Conservation (phyloP, 2,888 invertebrate genomes). For the Stegophylla sp. region DNA sequence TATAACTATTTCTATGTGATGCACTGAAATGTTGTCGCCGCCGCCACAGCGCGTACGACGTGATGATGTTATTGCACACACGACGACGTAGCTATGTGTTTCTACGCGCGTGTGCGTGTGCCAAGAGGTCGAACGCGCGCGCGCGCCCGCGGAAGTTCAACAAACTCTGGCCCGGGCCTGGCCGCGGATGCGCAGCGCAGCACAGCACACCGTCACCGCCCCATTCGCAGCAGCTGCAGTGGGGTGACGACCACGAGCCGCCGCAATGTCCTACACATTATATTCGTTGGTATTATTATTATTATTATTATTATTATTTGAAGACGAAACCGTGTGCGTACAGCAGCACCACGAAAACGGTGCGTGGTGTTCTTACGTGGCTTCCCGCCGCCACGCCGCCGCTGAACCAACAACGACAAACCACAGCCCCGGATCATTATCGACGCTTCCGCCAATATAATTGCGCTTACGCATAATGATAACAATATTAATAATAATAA, state of each 20-base stretch:
- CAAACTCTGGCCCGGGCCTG: conserved; percentile 44
- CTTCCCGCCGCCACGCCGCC: no score
- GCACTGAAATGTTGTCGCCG: not conserved
- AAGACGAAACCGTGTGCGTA: conserved; percentile 3
- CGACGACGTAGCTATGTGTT: no score
- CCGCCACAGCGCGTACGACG: not conserved
- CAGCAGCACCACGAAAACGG: no score
- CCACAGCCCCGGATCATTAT: no score
- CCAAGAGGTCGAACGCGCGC: conserved; percentile 46
- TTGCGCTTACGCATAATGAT: no score
- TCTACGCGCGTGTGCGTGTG: conserved; percentile 21
- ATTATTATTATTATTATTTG: conserved; percentile 34
- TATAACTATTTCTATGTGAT: no score
- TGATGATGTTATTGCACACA: conserved; percentile 14
- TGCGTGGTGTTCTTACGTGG: no score
- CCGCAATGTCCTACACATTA: not conserved
- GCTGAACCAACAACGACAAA: no score
- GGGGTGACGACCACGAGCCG: conserved; percentile 27
- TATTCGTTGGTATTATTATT: no score
- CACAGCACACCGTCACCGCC: no score
- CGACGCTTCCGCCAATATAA: no score
- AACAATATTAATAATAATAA: no score
- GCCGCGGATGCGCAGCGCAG: conserved; percentile 31
- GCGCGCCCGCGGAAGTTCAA: conserved; percentile 49
- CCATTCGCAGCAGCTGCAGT: conserved; percentile 41